Evolutionary conservation across 2,113 vertebrate genomes (phyloP), one percentile per base, ranked within the genome.

Genomic region (Hystrix cristata): DNA sequence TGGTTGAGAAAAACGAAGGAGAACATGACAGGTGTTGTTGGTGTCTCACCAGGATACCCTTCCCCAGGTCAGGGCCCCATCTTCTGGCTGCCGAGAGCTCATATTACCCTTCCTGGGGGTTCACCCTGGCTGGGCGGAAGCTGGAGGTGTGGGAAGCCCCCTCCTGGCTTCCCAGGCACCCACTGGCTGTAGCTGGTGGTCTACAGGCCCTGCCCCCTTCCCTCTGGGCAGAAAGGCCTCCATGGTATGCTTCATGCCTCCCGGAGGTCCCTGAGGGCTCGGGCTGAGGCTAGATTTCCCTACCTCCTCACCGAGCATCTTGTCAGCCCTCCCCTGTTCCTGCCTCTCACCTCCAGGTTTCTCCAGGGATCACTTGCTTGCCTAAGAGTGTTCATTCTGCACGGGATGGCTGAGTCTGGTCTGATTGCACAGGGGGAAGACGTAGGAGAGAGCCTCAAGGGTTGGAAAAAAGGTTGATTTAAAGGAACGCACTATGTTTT

Each of bases 361-460:
- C 62, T 83, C 21, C 10, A 65, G 29, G 14, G 86, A 27, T 4
- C 46, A 51, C n/a, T 29, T 25, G 16, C 12, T 29, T 29, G 72
- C 13, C 43, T 51, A 27, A 51, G 46, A 29, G 38, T 55, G 25
- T 90, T 91, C 55, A 69, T 92, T 89, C 19, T 29, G 38, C 69
- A 89, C 27, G 7, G 12, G 62, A 71, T 3, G 55, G 55, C 53
- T 27, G 46, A 51, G 6, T 83, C 79, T 85, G 46, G 8, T 83
- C 79, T 85, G 46, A 71, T 59, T 95, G 94, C 12, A 92, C 95
- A 94, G 80, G 43, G 64, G 48, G 76, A 46, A 90, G 51, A 43
- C 43, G 27, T 3, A 0, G 23, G n/a, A 18, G 18, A 53, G 55
- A 78, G 29, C 23, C 60, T 79, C 64, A n/a, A n/a, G 65, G 64